Percentiles rank a stretch among this genome's conserved stretches.
Evolutionary conservation across 2,797 vertebrate species (phyloP).

Genomic region (Florisuga fusca): DNA sequence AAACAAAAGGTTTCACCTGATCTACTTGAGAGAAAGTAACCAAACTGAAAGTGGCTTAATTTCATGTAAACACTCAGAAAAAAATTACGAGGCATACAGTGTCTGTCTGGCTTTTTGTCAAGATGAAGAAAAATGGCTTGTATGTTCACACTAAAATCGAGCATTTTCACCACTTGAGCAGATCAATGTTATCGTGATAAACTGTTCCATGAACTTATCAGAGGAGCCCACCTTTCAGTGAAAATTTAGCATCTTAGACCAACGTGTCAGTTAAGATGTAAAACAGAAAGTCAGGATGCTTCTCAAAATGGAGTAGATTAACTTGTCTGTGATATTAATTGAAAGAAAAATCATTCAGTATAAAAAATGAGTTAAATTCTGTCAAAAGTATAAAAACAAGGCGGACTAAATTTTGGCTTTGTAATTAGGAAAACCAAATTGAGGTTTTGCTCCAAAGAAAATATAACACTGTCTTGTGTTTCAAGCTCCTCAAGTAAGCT

Average conservation of each 20-base stretch:
- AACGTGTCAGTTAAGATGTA: background rate
- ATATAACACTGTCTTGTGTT: background rate
- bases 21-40: background rate
- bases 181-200: background rate
- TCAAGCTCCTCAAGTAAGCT: background rate
- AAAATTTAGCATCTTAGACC: background rate
- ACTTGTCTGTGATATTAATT: background rate
- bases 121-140: background rate
- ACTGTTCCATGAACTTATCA: background rate
- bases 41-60: background rate
- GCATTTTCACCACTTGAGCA: background rate
- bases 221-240: background rate
- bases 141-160: background rate
- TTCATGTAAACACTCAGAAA: background rate
- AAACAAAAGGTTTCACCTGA: background rate
- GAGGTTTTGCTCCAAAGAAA: background rate
- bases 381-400: background rate
- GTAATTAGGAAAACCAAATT: background rate
- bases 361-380: background rate
- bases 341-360: background rate
- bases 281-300: background rate
- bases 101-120: background rate
- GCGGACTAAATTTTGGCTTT: background rate
- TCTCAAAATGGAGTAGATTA: background rate
- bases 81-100: background rate